Evolutionary conservation across 2,888 invertebrate species (phyloP).

Genomic region (Polydrusus tereticollis): DNA sequence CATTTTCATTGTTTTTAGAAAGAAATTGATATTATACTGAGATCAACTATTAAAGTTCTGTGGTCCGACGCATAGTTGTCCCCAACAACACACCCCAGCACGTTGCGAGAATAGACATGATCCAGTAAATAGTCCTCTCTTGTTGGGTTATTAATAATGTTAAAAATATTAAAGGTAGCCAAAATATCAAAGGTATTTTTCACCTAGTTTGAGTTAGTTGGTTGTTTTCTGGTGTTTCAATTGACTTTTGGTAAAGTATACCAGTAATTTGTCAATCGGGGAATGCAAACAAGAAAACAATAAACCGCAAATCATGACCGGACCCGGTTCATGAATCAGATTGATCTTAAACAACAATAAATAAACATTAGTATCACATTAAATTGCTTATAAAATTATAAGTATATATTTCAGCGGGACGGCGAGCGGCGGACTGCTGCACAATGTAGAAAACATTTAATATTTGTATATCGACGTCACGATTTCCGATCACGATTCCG

Average conservation of each 20-base stretch:
- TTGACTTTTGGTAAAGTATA: background rate
- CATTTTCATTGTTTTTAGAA: no score
- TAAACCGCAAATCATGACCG: constrained; percentile 55
- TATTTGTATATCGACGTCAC: constrained; percentile 67
- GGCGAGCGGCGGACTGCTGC: constrained; percentile 47
- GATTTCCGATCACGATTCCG: constrained; percentile 61
- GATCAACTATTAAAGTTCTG: no score
- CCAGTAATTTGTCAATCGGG: background rate
- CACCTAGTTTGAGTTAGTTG: background rate
- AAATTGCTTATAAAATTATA: constrained; percentile 66
- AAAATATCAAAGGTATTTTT: background rate
- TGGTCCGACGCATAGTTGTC: no score
- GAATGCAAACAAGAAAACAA: constrained; percentile 22
- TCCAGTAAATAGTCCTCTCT: no score
- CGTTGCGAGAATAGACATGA: no score
- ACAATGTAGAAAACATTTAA: constrained; percentile 66
- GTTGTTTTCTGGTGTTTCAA: background rate
- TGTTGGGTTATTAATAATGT: no score
- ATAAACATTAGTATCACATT: constrained; percentile 58
- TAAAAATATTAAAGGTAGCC: no score
- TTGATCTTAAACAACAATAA: constrained; percentile 60
- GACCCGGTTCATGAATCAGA: constrained; percentile 58
- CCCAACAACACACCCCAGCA: no score
- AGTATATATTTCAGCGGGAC: constrained; percentile 63
- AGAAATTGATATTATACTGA: no score